Evolutionary conservation across 2,113 vertebrate species (phyloP).

Genomic region (rat (Rattus norvegicus)): DNA sequence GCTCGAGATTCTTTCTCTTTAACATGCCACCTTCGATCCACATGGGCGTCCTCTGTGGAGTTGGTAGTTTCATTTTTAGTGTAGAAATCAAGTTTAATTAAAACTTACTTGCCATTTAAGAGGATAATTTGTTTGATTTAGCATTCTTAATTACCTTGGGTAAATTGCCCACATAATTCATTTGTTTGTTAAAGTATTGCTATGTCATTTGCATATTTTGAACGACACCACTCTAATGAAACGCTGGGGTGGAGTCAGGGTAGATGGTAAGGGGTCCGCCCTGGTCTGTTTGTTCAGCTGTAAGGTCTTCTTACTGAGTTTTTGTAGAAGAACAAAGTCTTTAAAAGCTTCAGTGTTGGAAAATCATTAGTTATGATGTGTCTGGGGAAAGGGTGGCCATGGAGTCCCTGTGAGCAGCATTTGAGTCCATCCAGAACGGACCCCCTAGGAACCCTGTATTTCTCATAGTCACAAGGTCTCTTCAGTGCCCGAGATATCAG

Average conservation of each 20-base stretch:
- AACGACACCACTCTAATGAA: conserved; percentile 74
- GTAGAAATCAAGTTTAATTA: conserved; percentile 82
- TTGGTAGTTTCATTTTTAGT: conserved; percentile 76
- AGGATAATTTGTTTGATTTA: conserved; percentile 85
- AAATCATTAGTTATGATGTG: conserved; percentile 42
- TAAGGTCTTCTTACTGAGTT: conserved; percentile 43
- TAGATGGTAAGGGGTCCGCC: neutral
- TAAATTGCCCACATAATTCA: conserved; percentile 80
- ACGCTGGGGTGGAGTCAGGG: conserved; percentile 55
- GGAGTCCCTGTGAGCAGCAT: neutral
- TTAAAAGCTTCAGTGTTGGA: conserved; percentile 52
- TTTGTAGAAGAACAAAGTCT: conserved; percentile 65
- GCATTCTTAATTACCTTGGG: conserved; percentile 81
- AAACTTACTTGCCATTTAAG: conserved; percentile 82
- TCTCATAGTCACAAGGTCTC: neutral
- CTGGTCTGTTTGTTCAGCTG: conserved; percentile 70
- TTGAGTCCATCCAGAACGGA: neutral
- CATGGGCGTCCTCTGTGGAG: conserved; percentile 48
- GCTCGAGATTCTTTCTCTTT: neutral
- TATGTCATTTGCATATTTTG: conserved; percentile 76
- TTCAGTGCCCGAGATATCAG: neutral
- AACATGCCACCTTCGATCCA: conserved; percentile 32
- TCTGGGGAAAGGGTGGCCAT: neutral
- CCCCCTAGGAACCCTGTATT: neutral
- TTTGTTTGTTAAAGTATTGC: conserved; percentile 78